Evolutionary conservation across 2,113 vertebrate species (phyloP).

Genomic region (Patagioenas fasciata): DNA sequence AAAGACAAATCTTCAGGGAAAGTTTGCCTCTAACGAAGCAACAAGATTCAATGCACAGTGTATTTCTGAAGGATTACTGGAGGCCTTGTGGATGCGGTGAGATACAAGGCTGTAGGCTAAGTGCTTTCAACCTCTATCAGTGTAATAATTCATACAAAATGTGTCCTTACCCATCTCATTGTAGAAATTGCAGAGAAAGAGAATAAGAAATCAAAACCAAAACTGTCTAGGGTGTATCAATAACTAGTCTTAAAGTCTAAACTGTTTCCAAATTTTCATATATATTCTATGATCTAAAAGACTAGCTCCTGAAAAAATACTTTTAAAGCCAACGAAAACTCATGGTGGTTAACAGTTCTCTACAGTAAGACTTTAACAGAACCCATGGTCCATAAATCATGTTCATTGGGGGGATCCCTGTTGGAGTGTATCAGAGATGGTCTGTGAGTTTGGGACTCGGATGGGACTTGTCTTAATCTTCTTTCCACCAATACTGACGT

Average conservation of each 20-base stretch:
- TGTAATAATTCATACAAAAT: background rate
- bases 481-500: background rate
- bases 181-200: background rate
- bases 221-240: background rate
- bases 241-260: background rate
- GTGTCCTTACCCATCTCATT: background rate
- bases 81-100: background rate
- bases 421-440: background rate
- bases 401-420: background rate
- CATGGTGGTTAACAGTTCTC: background rate
- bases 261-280: background rate
- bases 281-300: background rate
- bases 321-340: background rate
- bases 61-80: constrained; percentile 10
- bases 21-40: background rate
- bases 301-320: background rate
- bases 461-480: background rate
- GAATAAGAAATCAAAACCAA: background rate
- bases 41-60: background rate
- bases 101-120: background rate
- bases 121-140: background rate
- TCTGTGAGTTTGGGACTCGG: background rate
- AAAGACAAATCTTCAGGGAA: background rate
- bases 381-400: background rate
- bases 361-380: background rate